A percentile compares a stretch with the other conserved stretches of the same genome.
Conservation (phyloP, 2,113 vertebrate species). For the Gadus chalcogrammus region DNA sequence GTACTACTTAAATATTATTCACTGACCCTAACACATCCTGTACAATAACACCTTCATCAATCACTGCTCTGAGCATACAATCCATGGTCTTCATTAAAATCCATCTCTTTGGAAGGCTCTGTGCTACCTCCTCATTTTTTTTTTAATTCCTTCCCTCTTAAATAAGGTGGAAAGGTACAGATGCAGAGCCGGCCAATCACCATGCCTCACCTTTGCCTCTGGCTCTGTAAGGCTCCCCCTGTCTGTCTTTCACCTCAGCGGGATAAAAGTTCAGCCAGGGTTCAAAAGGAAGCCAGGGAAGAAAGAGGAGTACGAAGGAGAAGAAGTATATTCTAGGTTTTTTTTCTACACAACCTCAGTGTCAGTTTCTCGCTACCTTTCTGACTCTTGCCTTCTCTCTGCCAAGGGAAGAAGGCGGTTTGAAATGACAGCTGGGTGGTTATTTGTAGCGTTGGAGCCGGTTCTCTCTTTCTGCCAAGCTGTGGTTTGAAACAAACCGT, state of each 20-base stretch:
- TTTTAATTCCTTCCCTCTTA: too few relatives aligned
- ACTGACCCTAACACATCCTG: too few relatives aligned
- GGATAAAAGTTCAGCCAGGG: constrained; percentile 52
- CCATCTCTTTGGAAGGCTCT: too few relatives aligned
- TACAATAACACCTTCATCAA: too few relatives aligned
- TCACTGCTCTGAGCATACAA: too few relatives aligned
- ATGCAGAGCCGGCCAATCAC: too few relatives aligned
- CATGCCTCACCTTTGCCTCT: neutral
- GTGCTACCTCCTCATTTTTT: too few relatives aligned
- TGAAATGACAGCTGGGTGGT: constrained; percentile 36
- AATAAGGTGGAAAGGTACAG: too few relatives aligned
- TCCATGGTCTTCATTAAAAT: too few relatives aligned
- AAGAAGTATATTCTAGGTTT: constrained; percentile 7
- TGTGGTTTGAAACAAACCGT: constrained; percentile 24
- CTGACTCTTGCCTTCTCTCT: constrained; percentile 10
- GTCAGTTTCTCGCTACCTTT: constrained; percentile 41
- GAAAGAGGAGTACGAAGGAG: constrained; percentile 16
- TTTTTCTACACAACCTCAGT: neutral
- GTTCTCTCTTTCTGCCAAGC: constrained; percentile 7
- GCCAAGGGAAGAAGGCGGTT: constrained; percentile 20
- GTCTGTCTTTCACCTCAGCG: constrained; percentile 39
- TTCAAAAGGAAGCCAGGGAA: constrained; percentile 49
- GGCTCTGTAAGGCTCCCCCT: neutral
- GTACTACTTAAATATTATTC: too few relatives aligned
- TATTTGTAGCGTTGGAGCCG: neutral